These are phyloP conservation scores for Linurgus olivaceus DNA, from an alignment of 2,797 vertebrate genomes.

Conservation along the genomic window DNA sequence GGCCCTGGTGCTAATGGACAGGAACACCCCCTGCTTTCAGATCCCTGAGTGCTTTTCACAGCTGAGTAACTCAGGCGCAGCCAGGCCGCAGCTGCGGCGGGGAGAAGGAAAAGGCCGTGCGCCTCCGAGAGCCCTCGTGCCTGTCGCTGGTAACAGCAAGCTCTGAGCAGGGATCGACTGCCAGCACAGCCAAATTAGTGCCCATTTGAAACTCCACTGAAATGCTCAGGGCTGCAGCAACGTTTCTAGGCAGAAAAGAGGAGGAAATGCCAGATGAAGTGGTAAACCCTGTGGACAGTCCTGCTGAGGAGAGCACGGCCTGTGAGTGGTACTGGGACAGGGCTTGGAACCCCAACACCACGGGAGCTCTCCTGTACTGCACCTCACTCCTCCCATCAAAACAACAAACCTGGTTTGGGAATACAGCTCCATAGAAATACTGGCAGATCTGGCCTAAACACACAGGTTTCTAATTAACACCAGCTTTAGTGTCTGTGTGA, in stretches of 20 bases:
- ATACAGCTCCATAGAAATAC: background rate
- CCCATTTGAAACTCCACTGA: background rate
- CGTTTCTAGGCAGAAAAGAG: background rate
- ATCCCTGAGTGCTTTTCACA: background rate
- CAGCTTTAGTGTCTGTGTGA: background rate
- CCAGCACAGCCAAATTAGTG: background rate
- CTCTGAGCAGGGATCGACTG: background rate
- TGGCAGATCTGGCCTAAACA: background rate
- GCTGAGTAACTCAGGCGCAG: background rate
- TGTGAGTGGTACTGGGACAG: fast-evolving
- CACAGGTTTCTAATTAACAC: constrained; percentile 21
- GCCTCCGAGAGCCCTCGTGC: background rate
- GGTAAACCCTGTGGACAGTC: fast-evolving
- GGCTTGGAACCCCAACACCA: background rate
- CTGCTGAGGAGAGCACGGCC: fast-evolving
- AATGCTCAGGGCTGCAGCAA: background rate
- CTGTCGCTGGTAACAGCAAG: background rate
- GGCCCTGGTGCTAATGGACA: background rate
- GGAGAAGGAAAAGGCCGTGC: background rate
- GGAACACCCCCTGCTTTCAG: background rate
- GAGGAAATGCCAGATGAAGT: background rate
- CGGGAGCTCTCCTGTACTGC: fast-evolving
- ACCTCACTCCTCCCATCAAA: background rate
- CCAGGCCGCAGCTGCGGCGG: background rate
- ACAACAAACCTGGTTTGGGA: background rate